Evolutionary conservation across 2,888 invertebrate species (phyloP), one percentile per base, ranked within the genome.

Genomic region (Metopia argyrocephala): DNA sequence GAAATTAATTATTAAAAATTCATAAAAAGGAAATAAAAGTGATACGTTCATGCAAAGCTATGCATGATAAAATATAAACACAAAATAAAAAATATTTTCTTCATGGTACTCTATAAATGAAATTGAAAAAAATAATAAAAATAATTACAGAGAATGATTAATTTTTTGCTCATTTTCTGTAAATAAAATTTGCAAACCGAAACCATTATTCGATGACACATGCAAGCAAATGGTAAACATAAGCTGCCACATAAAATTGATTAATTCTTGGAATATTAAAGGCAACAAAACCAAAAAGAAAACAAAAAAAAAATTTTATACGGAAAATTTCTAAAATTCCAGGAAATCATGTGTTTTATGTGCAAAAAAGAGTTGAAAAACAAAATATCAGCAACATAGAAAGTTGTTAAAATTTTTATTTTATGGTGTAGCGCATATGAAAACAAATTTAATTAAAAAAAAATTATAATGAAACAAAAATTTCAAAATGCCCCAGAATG

Each of bases 1-100:
- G 48, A 65, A 65, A 74, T 50, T 52, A 61, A 61, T 66, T 75
- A 68, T 59, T 45, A 59, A 52, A 48, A 59, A 59, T 27, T 18
- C 45, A 12, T 46, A 48, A 56, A 28, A 21, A 54, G 38, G 38
- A 38, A 38, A 38, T 15, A 38, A 38, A 38, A 38, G 38, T 12
- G 15, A 38, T 12, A 38, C 38, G 9, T 38, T 38, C 15, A 38
- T 15, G 15, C 38, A 38, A 9, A 38, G 38, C 38, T 38, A 15
- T 38, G 12, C n/a, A n/a, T n/a, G n/a, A n/a, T n/a, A n/a, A n/a
- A n/a, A n/a, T 38, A 12, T 38, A 38, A 38, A 38, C 38, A 38
- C 38, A 38, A 9, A 38, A 38, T 38, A 12, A 38, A 38, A 38
- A 38, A 38, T 2, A 12, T 38, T 9, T 38, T 38, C 12, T 38